Base-by-base conservation (phyloP, 2,797 vertebrate genomes). In the Sebastes glaucus region DNA sequence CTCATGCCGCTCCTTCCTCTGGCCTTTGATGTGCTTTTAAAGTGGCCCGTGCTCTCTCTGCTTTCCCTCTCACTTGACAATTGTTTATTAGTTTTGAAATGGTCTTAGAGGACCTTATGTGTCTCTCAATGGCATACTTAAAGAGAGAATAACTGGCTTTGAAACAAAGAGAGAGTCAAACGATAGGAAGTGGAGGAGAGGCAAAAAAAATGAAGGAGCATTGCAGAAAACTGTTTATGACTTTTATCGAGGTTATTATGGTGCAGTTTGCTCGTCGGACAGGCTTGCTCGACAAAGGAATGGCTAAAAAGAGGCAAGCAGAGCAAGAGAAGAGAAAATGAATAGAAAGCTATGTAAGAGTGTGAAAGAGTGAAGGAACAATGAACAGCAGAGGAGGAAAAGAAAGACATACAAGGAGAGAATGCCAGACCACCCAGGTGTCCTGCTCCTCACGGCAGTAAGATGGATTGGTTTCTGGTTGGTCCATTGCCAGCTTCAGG, bases 1-100 rank as follows among this genome's bases (percentile, higher is more conserved):
- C 0, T 81, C 83, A 69, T 78, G 90, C 87, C 87, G 94, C 91
- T 90, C 89, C 83, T 84, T 86, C 68, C 53, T 57, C 32, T 2
- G 84, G 94, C 62, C 94, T 99, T 98, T 98, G 97, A 99, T 97
- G 96, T 97, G 95, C 95, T 94, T 92, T 95, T 95, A 95, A 95
- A 96, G 94, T 95, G 95, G 82, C 77, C 91, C 63, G 35, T 71
- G 75, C 93, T 94, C 95, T 93, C 94, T 96, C 97, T 97, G 97
- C 96, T 97, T 96, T 96, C 93, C 92, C 94, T 97, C 95, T 94
- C 69, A 84, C 86, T 96, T 96, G 97, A 97, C 97, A 96, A 96
- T 94, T 98, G 97, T 99, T 99, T 98, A 98, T 97, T 96, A 96
- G 94, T 95, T 97, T 96, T 96, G 95, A 97, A 97, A 97, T 95